These are phyloP conservation scores for Eudiplozoon nipponicum DNA, from an alignment of 2,888 invertebrate genomes.

Conservation along the genomic window DNA sequence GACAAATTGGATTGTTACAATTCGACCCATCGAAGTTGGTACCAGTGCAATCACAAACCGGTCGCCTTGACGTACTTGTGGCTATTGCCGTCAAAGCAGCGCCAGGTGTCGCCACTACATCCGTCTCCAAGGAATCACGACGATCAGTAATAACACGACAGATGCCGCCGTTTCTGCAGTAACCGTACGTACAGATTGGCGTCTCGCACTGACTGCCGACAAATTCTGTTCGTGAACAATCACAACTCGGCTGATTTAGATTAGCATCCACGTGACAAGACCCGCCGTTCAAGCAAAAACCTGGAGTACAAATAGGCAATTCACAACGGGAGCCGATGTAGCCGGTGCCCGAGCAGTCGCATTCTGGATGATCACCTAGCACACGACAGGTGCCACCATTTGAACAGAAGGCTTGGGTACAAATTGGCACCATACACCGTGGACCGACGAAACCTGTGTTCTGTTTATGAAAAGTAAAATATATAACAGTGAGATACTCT, in stretches of 20 bases:
- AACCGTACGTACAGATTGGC: too few species aligned
- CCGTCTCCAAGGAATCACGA: too few species aligned
- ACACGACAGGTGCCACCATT: conserved; percentile 9
- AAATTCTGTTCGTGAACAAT: too few species aligned
- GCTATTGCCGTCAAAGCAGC: too few species aligned
- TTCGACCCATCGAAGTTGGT: conserved; percentile 1
- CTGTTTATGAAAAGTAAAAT: too few species aligned
- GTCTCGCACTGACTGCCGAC: too few species aligned
- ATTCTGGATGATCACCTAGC: not conserved
- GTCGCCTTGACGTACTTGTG: too few species aligned
- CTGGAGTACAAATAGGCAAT: not conserved
- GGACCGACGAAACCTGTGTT: conserved; percentile 4
- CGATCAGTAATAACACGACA: too few species aligned
- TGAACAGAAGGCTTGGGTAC: conserved; percentile 3
- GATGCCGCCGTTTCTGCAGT: too few species aligned
- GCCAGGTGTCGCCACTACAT: too few species aligned
- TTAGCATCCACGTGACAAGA: not conserved
- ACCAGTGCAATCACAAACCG: conserved; percentile 5
- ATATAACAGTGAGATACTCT: too few species aligned
- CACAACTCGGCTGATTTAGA: too few species aligned
- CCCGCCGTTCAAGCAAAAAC: conserved; percentile 9
- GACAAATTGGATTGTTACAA: conserved; percentile 1
- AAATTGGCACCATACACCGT: conserved; percentile 6
- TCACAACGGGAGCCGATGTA: conserved; percentile 6
- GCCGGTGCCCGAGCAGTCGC: conserved; percentile 8